Conservation (phyloP, 2,888 invertebrate species). For the Acleris emargana region DNA sequence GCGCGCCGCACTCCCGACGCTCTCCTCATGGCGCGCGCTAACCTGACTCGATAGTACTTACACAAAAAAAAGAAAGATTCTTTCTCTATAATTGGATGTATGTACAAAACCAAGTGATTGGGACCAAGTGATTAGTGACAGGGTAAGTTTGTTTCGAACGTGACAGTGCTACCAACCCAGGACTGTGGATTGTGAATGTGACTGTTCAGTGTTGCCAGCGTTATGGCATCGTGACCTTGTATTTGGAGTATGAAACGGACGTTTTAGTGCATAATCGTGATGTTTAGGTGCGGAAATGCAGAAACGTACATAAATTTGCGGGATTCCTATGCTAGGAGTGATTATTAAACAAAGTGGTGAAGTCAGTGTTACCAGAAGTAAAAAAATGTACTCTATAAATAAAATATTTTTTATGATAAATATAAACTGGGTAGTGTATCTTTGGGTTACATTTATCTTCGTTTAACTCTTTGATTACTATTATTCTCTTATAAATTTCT, state of each 20-base stretch:
- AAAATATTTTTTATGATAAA: too few relatives aligned
- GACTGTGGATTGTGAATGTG: conserved; percentile 76
- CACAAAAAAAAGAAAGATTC: conserved; percentile 62
- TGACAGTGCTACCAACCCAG: conserved; percentile 65
- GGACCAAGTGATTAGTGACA: conserved; percentile 83
- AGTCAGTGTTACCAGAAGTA: conserved; percentile 68
- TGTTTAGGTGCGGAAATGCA: conserved; percentile 37
- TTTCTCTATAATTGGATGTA: conserved; percentile 52
- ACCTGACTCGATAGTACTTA: conserved; percentile 75
- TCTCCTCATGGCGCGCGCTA: conserved; percentile 82
- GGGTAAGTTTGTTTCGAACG: conserved; percentile 74
- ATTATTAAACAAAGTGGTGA: conserved; percentile 33
- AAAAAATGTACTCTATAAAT: conserved; percentile 40
- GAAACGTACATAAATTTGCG: conserved; percentile 25
- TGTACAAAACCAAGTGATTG: conserved; percentile 64
- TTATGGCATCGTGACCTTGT: conserved; percentile 49
- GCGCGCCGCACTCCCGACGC: conserved; percentile 74
- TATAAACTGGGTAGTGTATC: too few relatives aligned
- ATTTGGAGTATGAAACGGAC: conserved; percentile 58
- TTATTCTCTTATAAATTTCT: neutral
- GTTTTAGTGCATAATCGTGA: conserved; percentile 45
- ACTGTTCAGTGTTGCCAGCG: conserved; percentile 70
- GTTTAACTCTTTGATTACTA: too few relatives aligned
- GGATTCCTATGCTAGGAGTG: conserved; percentile 4
- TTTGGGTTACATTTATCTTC: too few relatives aligned